These are phyloP conservation scores for Cryptotermes secundus DNA, from an alignment of 1,140 invertebrate genomes.

Conservation along the genomic window DNA sequence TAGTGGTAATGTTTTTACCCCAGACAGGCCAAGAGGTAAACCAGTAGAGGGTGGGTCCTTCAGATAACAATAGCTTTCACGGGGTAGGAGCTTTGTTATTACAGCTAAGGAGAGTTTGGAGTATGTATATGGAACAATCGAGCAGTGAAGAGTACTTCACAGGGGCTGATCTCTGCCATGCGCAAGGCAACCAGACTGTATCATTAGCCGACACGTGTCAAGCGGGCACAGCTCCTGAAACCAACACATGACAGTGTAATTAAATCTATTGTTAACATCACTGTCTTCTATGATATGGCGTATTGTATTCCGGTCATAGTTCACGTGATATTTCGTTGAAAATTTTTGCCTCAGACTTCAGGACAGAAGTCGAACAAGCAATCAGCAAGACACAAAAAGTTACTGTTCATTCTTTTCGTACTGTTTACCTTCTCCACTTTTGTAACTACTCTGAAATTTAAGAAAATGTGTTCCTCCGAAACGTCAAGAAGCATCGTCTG, in stretches of 20 bases:
- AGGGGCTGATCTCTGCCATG: background rate
- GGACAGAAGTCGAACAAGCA: too few relatives aligned
- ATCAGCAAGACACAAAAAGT: too few relatives aligned
- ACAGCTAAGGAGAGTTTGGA: background rate
- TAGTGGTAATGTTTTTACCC: background rate
- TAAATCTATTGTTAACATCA: too few relatives aligned
- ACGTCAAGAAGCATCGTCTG: too few relatives aligned
- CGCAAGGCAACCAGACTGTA: background rate
- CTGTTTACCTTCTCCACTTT: too few relatives aligned
- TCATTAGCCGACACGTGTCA: background rate
- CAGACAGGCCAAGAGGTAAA: background rate
- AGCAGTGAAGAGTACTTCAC: background rate
- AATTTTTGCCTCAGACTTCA: too few relatives aligned
- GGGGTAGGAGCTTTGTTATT: background rate
- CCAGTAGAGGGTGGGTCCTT: background rate
- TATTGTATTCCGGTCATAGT: too few relatives aligned
- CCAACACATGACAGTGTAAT: background rate
- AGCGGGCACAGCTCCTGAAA: background rate
- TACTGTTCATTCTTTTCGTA: too few relatives aligned
- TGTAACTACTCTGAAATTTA: too few relatives aligned
- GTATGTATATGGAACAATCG: background rate
- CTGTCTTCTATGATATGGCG: too few relatives aligned
- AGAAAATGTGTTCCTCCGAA: too few relatives aligned
- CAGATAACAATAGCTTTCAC: background rate
- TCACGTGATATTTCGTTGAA: too few relatives aligned